phyloP scores from a whole-genome alignment of 2,113 vertebrate genomes.

The Psittacula cyanocephala region DNA sequence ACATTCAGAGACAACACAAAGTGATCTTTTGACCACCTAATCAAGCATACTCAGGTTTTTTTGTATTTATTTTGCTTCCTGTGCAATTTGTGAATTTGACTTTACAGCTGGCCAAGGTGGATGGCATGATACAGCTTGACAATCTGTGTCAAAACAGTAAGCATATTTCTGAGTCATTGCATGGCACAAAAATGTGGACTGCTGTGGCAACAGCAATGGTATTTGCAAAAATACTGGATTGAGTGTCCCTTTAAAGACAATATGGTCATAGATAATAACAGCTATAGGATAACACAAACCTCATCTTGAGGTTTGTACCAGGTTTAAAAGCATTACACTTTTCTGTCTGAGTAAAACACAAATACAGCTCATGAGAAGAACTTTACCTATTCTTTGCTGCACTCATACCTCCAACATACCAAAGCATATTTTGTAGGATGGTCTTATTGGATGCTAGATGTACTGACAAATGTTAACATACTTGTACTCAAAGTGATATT shows the following conservation, averaged over 20 bases:
- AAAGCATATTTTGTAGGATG: background rate
- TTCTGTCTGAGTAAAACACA: background rate
- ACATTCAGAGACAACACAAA: background rate
- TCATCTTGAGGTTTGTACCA: background rate
- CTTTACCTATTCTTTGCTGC: background rate
- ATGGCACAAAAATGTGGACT: background rate
- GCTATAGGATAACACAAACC: background rate
- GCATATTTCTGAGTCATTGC: background rate
- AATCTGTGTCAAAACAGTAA: background rate
- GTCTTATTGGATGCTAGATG: background rate
- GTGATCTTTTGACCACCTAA: slow-evolving; percentile 6
- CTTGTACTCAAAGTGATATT: background rate
- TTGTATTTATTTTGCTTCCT: background rate
- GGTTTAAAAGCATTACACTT: background rate
- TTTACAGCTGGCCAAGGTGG: background rate
- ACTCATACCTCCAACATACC: background rate
- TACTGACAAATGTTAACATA: background rate
- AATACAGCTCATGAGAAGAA: background rate
- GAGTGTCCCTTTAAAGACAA: background rate
- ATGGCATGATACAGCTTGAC: background rate
- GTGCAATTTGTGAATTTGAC: background rate
- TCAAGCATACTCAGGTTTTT: background rate
- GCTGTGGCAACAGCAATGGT: background rate
- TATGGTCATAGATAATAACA: background rate
- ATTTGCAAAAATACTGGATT: background rate